Evolutionary conservation across 2,888 invertebrate species (phyloP).

Genomic region (Drosophila subsilvestris): DNA sequence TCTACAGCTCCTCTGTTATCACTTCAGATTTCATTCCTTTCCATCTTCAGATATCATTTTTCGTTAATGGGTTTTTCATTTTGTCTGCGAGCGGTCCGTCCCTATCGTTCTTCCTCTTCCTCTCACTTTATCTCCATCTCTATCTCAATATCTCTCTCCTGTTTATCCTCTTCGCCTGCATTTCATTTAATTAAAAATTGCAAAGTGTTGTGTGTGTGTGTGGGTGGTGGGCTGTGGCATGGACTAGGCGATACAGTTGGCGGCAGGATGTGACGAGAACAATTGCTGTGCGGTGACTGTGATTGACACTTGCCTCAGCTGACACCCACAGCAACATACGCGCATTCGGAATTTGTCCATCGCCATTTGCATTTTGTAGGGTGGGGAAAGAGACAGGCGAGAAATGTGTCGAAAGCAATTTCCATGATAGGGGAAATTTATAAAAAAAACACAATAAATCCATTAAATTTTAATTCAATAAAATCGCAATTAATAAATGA

Average conservation of each 20-base stretch:
- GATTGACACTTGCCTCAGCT: slow-evolving; percentile 42
- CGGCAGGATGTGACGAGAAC: slow-evolving; percentile 21
- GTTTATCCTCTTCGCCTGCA: slow-evolving; percentile 34
- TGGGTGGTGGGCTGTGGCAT: background rate
- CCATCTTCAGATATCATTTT: slow-evolving; percentile 40
- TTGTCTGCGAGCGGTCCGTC: slow-evolving; percentile 23
- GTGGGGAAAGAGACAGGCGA: background rate
- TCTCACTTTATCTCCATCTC: slow-evolving; percentile 1
- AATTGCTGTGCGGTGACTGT: slow-evolving; percentile 40
- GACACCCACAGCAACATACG: slow-evolving; percentile 1
- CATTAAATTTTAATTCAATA: background rate
- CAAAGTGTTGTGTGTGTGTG: slow-evolving; percentile 14
- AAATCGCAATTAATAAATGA: too few relatives aligned
- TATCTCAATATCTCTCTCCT: slow-evolving; percentile 16
- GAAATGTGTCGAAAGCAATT: background rate
- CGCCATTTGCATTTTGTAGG: background rate
- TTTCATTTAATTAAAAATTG: slow-evolving; percentile 50
- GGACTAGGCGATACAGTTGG: background rate
- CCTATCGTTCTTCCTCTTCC: background rate
- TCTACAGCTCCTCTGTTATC: background rate
- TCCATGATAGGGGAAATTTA: slow-evolving; percentile 2
- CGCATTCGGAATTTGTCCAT: background rate
- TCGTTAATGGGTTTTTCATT: slow-evolving; percentile 50
- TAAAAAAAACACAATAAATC: background rate
- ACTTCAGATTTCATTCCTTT: background rate